Evolutionary conservation across 1,140 invertebrate species (phyloP).

Genomic region (Lepidurus couesii): DNA sequence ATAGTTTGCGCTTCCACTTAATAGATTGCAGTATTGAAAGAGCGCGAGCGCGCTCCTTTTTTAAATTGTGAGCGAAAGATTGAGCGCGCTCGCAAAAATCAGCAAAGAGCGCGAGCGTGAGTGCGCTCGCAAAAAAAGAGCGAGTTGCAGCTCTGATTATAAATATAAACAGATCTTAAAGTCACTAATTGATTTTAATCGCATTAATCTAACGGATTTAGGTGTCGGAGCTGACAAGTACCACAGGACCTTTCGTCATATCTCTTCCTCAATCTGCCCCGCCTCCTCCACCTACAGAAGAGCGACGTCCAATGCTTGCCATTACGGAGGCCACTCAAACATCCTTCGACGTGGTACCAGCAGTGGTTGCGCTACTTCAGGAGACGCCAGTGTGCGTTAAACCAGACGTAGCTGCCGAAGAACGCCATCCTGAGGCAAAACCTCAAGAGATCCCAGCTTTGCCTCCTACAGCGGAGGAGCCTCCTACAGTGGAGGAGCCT

Average conservation of each 20-base stretch:
- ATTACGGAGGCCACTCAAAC: neutral
- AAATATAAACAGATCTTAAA: too few relatives aligned
- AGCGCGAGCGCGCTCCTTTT: too few relatives aligned
- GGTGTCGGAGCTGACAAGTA: constrained; percentile 30
- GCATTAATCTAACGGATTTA: neutral
- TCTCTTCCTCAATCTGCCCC: neutral
- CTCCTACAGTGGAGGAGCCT: neutral
- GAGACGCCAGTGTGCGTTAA: neutral
- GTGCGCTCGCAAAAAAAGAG: too few relatives aligned
- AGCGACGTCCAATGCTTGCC: neutral
- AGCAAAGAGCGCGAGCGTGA: too few relatives aligned
- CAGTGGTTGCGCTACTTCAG: neutral
- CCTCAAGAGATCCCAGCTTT: neutral
- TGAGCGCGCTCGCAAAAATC: too few relatives aligned
- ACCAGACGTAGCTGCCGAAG: neutral
- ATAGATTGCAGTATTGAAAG: too few relatives aligned
- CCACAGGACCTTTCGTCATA: constrained; percentile 20
- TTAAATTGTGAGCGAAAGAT: too few relatives aligned
- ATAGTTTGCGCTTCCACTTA: too few relatives aligned
- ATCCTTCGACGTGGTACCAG: constrained; percentile 2
- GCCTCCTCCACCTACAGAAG: neutral
- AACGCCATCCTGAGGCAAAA: neutral
- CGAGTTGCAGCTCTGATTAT: too few relatives aligned
- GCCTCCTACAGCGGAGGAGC: neutral
- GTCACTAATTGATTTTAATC: too few relatives aligned